A percentile compares a stretch with the other conserved stretches of the same genome.
Evolutionary conservation across 2,888 invertebrate genomes (phyloP).

Genomic region (Phaedon cochleariae): DNA sequence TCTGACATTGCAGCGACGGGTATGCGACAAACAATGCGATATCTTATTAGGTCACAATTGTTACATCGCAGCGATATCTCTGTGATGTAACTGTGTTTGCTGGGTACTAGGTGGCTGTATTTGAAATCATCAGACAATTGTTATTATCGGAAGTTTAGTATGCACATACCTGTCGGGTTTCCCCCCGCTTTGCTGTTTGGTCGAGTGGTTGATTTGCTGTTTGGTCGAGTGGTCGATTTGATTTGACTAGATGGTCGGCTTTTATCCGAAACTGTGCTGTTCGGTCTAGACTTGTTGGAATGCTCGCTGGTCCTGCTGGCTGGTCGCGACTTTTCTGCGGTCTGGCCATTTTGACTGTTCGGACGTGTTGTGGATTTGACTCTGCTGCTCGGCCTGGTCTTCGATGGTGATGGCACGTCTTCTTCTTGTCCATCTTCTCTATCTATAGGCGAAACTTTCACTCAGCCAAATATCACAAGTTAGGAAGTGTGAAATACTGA

Average conservation of each 20-base stretch:
- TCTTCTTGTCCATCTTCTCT: slow-evolving; percentile 34
- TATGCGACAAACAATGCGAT: too few species aligned
- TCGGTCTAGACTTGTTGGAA: not conserved
- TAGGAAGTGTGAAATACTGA: too few species aligned
- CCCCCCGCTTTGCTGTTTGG: slow-evolving; percentile 32
- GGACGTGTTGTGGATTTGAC: slow-evolving; percentile 8
- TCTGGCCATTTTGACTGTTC: not conserved
- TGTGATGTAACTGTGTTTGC: too few species aligned
- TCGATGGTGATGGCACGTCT: slow-evolving; percentile 23
- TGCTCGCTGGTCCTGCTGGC: not conserved
- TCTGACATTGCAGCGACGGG: too few species aligned
- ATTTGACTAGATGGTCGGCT: slow-evolving; percentile 24
- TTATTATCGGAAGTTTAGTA: too few species aligned
- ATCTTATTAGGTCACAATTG: too few species aligned
- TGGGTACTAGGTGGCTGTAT: too few species aligned
- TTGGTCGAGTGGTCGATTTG: slow-evolving; percentile 23
- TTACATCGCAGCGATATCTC: too few species aligned
- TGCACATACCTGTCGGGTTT: not conserved
- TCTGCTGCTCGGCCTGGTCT: slow-evolving; percentile 19
- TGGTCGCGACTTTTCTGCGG: not conserved
- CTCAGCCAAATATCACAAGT: too few species aligned
- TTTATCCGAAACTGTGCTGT: not conserved
- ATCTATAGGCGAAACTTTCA: not conserved
- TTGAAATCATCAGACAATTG: too few species aligned
- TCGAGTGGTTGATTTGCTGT: slow-evolving; percentile 26